Percentiles rank a stretch among this genome's conserved stretches.
These are phyloP conservation scores for Papilio aristodemus DNA, from an alignment of 1,140 invertebrate species.

Conservation along the genomic window DNA sequence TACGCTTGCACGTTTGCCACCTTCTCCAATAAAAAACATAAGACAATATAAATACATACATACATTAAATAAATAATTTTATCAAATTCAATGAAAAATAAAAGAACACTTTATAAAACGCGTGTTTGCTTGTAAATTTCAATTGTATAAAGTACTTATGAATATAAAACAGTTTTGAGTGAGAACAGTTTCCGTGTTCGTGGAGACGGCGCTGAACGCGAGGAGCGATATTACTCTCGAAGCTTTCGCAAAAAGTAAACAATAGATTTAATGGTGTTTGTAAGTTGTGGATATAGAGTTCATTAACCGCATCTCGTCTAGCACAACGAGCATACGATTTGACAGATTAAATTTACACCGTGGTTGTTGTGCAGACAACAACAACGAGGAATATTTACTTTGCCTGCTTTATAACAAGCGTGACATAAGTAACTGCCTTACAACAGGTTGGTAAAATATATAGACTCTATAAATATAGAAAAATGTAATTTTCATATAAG, in stretches of 20 bases:
- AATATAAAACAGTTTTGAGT: not conserved
- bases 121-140: not conserved
- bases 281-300: not conserved
- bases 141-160: constrained; percentile 1
- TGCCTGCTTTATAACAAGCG: not conserved
- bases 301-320: not conserved
- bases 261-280: not conserved
- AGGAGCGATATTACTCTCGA: not conserved
- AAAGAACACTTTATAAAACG: not conserved
- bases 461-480: no score
- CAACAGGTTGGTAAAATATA: no score
- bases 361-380: no score
- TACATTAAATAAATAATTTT: no score
- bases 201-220: not conserved
- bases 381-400: not conserved
- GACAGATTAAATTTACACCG: not conserved
- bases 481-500: no score
- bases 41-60: no score
- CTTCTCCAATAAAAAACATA: no score
- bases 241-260: not conserved
- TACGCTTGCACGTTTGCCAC: no score
- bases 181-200: not conserved
- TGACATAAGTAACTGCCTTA: no score
- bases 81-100: no score
- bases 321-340: not conserved